Conservation (phyloP, 1,140 invertebrate genomes). For the Bombus waltoni region DNA sequence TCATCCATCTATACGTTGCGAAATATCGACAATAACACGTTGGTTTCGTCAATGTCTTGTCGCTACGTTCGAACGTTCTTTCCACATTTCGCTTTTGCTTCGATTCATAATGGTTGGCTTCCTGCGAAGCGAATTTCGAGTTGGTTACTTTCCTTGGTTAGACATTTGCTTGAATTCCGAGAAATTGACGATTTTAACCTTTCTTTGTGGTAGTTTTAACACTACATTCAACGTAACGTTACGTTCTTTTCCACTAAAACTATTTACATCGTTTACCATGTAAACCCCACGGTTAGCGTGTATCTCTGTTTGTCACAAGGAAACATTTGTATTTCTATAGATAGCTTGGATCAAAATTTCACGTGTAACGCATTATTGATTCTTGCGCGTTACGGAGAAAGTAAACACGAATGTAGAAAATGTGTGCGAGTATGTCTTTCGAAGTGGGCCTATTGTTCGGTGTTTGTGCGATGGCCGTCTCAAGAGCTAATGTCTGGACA, state of each 20-base stretch:
- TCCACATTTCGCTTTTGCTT: background rate
- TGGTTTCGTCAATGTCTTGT: too few relatives aligned
- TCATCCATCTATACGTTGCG: background rate
- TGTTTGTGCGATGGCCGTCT: constrained; percentile 18
- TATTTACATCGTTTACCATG: too few relatives aligned
- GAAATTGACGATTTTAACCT: too few relatives aligned
- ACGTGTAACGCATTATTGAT: background rate
- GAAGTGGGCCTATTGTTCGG: constrained; percentile 23
- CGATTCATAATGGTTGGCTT: background rate
- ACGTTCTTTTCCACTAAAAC: too few relatives aligned
- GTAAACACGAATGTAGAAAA: background rate
- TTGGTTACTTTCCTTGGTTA: too few relatives aligned
- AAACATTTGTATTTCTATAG: too few relatives aligned
- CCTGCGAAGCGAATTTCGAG: too few relatives aligned
- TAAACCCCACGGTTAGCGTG: too few relatives aligned
- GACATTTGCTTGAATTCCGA: too few relatives aligned
- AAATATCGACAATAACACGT: background rate
- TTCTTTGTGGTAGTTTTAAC: too few relatives aligned
- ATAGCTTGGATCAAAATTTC: background rate
- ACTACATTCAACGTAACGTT: too few relatives aligned
- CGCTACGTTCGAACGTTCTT: too few relatives aligned
- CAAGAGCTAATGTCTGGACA: background rate
- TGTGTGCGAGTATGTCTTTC: background rate
- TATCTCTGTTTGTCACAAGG: background rate
- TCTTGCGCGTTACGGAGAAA: background rate